Conservation (phyloP, 2,113 vertebrate genomes). For the Megalops atlanticus region DNA sequence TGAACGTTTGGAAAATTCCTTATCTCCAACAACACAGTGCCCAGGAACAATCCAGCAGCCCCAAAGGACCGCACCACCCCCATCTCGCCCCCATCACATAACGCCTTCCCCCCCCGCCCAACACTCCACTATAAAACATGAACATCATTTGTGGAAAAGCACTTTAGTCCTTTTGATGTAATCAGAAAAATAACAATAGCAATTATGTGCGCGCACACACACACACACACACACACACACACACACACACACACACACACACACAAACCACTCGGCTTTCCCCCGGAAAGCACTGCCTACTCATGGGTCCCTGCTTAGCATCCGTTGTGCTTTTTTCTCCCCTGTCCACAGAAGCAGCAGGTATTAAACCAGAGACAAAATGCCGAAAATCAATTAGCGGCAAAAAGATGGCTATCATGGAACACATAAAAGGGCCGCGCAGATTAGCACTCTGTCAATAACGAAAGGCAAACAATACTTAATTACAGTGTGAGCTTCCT, state of each 20-base stretch:
- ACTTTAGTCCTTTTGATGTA: neutral
- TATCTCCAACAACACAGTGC: slow-evolving; percentile 25
- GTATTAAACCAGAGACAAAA: slow-evolving; percentile 64
- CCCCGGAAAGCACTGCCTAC: slow-evolving; percentile 21
- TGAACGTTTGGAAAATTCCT: slow-evolving; percentile 14
- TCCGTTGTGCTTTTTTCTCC: slow-evolving; percentile 39
- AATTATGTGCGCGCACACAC: slow-evolving; percentile 1
- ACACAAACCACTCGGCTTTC: neutral
- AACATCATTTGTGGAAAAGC: neutral
- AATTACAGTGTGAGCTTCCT: slow-evolving; percentile 52
- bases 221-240: slow-evolving; percentile 36
- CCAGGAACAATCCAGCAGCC: slow-evolving; percentile 8
- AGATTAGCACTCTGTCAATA: slow-evolving; percentile 72
- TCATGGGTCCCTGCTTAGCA: slow-evolving; percentile 26
- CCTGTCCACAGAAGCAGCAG: slow-evolving; percentile 54
- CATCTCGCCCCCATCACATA: neutral
- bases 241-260: slow-evolving; percentile 16
- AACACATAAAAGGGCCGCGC: slow-evolving; percentile 61
- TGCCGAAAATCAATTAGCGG: slow-evolving; percentile 74
- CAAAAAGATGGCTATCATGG: slow-evolving; percentile 68
- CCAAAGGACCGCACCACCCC: neutral
- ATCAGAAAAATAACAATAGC: slow-evolving; percentile 6
- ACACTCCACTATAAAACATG: neutral
- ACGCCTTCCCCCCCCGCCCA: neutral
- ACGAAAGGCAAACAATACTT: slow-evolving; percentile 66